Evolutionary conservation across 2,797 vertebrate species (phyloP), one percentile per base, ranked within the genome.

Genomic region (Tapirus indicus): DNA sequence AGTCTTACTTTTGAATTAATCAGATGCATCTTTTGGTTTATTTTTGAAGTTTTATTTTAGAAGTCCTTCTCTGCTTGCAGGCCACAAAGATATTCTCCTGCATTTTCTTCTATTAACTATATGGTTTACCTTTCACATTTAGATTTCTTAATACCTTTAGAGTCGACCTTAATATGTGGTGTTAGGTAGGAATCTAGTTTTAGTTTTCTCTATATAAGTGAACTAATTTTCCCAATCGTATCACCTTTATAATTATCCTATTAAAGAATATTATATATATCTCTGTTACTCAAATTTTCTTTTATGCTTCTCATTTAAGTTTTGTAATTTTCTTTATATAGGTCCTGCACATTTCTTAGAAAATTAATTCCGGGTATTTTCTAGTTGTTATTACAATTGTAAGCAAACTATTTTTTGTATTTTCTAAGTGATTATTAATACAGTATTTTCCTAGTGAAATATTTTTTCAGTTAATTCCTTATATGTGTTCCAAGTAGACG

Each of bases 381-480:
- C 9, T 78, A 29, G 58, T 78, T 72, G 16, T 62, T 91, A 80
- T 35, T 72, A 58, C 4, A 58, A 58, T 60, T 80, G 38, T 74
- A 44, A 94, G 16, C 64, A 5, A 91, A 80, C 41, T 86, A 62
- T 21, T 91, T 69, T 52, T 54, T 18, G 21, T 85, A 38, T 90
- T 74, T 94, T 91, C 74, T 66, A 66, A 62, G 44, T 93, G 79
- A 86, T 27, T 66, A 56, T 90, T 85, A 47, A 72, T 41, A 90
- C 11, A 62, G 0, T 58, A 95, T 93, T 88, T 95, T 88, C 69
- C 66, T 58, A 56, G 47, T 72, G 44, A 79, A 56, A n/a, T 49
- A 11, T 41, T 91, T 87, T 83, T 79, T 87, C 41, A 58, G 2
- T 68, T 66, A 13, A 25, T 86, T 52, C 77, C 21, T 78, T 79